Conservation (phyloP, 1,140 invertebrate genomes). For the Drosophila sechellia region DNA sequence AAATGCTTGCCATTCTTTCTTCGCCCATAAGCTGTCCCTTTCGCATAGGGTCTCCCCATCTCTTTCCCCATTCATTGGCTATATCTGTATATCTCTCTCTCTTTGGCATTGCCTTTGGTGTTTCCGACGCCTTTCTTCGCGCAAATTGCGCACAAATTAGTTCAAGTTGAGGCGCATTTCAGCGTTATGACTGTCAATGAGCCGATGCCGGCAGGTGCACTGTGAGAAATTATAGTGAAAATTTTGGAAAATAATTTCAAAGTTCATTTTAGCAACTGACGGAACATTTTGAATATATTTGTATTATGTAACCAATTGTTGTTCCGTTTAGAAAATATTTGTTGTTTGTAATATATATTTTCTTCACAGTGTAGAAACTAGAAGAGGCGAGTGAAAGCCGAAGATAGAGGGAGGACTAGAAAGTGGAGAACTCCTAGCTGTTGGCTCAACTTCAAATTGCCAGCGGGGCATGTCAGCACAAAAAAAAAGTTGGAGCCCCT, state of each 20-base stretch:
- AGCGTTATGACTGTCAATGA: slow-evolving; percentile 83
- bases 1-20: slow-evolving; percentile 65
- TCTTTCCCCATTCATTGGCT: slow-evolving; percentile 40
- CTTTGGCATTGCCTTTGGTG: slow-evolving; percentile 35
- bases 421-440: slow-evolving; percentile 12
- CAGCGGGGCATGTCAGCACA: slow-evolving; percentile 50
- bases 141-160: slow-evolving; percentile 78
- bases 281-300: too few species aligned
- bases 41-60: slow-evolving; percentile 1
- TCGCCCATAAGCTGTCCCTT: slow-evolving; percentile 8
- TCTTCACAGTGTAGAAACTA: slow-evolving; percentile 3
- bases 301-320: too few species aligned
- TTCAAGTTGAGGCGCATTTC: slow-evolving; percentile 75
- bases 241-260: too few species aligned
- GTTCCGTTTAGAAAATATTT: too few species aligned
- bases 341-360: neutral
- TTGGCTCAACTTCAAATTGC: slow-evolving; percentile 51
- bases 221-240: neutral
- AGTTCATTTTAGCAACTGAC: too few species aligned
- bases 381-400: neutral
- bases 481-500: slow-evolving; percentile 25
- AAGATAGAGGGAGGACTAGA: slow-evolving; percentile 2
- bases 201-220: slow-evolving; percentile 45
- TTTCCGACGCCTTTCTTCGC: slow-evolving; percentile 54
- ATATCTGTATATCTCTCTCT: slow-evolving; percentile 16